Evolutionary conservation across 2,113 vertebrate genomes (phyloP).

Genomic region (Ovis canadensis): DNA sequence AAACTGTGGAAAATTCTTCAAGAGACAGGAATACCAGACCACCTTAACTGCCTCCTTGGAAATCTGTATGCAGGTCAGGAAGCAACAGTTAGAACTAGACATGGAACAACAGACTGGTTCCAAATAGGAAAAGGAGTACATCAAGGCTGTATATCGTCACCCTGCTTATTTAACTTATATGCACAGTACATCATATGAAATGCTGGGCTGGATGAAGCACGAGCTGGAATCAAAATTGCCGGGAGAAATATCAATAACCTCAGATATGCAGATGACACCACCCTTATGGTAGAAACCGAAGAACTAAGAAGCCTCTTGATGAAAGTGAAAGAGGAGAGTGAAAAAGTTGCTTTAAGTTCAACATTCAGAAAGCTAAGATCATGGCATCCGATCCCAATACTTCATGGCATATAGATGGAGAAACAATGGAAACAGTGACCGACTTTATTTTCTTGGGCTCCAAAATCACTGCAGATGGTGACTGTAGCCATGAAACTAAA

Average conservation of each 20-base stretch:
- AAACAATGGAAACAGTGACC: not conserved
- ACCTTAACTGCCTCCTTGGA: not conserved
- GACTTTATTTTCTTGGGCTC: not conserved
- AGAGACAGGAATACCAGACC: not conserved
- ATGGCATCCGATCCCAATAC: not conserved
- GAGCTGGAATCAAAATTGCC: not conserved
- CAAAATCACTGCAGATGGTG: not conserved
- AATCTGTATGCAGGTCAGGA: not conserved
- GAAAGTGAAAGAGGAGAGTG: not conserved
- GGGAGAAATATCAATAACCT: not conserved
- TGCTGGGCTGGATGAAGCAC: not conserved
- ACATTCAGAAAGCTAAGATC: not conserved
- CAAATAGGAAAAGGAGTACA: not conserved
- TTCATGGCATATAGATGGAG: not conserved
- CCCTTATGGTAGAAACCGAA: not conserved
- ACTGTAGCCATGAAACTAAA: not conserved
- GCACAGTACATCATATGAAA: not conserved
- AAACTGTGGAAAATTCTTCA: not conserved
- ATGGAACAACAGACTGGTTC: not conserved
- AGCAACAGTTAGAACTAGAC: not conserved
- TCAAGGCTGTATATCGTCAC: not conserved
- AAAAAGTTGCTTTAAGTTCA: not conserved
- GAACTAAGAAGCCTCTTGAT: not conserved
- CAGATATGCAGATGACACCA: not conserved
- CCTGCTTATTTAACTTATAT: not conserved